Conservation (phyloP, 2,113 vertebrate species). For the Pyxicephalus adspersus region DNA sequence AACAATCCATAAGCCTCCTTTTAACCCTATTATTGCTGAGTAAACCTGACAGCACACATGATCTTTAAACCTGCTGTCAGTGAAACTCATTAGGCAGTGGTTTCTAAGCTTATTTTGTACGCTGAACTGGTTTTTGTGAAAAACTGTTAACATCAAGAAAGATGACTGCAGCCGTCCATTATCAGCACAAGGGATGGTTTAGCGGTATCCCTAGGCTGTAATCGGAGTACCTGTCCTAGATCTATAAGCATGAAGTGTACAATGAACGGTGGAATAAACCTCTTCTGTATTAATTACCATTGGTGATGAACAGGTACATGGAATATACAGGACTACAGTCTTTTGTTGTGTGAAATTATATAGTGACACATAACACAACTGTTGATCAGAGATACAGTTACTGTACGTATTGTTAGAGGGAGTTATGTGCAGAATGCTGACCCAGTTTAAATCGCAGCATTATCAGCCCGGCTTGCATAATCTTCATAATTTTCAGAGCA, state of each 20-base stretch:
- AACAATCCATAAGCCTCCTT: no score
- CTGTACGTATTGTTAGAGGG: neutral
- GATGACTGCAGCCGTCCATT: neutral
- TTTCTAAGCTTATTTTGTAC: no score
- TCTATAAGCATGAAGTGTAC: neutral
- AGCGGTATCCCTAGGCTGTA: conserved; percentile 12
- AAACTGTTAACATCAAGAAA: neutral
- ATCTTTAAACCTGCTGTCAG: no score
- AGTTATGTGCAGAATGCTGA: neutral
- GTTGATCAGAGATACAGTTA: neutral
- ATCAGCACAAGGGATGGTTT: neutral
- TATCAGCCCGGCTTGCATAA: neutral
- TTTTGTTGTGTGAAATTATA: no score
- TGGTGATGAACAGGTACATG: neutral
- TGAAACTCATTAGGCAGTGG: no score
- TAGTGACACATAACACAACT: neutral
- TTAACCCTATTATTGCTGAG: neutral
- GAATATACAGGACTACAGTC: neutral
- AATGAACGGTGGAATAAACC: neutral
- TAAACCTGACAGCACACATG: no score
- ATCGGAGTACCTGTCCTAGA: conserved; percentile 12
- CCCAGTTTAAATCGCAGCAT: neutral
- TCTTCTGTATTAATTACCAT: conserved; percentile 20
- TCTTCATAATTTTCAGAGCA: neutral
- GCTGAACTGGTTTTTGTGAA: no score